phyloP scores from a whole-genome alignment of 2,888 invertebrate genomes.

The Ashinkailepas kermadecensis region DNA sequence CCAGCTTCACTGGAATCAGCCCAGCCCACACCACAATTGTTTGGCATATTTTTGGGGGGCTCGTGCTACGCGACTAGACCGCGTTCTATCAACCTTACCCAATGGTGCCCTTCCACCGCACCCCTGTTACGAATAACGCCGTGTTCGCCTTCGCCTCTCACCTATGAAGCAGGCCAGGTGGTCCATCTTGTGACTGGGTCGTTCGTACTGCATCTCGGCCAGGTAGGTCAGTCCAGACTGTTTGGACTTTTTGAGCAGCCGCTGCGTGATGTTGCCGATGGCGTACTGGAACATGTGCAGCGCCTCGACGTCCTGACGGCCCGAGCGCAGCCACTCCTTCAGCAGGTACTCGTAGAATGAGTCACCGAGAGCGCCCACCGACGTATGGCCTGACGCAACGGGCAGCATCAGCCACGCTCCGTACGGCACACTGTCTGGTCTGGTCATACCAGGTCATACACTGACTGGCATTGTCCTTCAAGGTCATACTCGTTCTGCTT shows the following conservation, averaged over 20 bases:
- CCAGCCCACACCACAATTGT: too few relatives aligned
- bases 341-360: conserved; percentile 98
- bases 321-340: conserved; percentile 58
- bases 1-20: too few relatives aligned
- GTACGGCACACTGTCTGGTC: too few relatives aligned
- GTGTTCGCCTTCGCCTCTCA: conserved; percentile 40
- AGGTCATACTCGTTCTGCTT: too few relatives aligned
- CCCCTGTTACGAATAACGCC: too few relatives aligned
- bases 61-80: too few relatives aligned
- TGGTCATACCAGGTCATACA: too few relatives aligned
- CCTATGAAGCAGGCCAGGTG: conserved; percentile 95
- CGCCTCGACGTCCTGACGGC: conserved; percentile 36
- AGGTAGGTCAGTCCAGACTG: conserved; percentile 74
- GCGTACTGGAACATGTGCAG: conserved; percentile 91
- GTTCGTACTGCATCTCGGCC: conserved; percentile 82
- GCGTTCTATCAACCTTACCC: too few relatives aligned
- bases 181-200: conserved; percentile 96
- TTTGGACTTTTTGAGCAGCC: conserved; percentile 64
- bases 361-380: conserved; percentile 93
- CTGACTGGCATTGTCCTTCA: too few relatives aligned
- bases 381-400: conserved; percentile 84
- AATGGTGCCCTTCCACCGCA: too few relatives aligned
- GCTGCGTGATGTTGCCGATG: conserved; percentile 69
- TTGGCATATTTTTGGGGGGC: too few relatives aligned
- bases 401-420: conserved; percentile 60